phyloP scores from a whole-genome alignment of 2,797 vertebrate species.

The Danio kyathit region DNA sequence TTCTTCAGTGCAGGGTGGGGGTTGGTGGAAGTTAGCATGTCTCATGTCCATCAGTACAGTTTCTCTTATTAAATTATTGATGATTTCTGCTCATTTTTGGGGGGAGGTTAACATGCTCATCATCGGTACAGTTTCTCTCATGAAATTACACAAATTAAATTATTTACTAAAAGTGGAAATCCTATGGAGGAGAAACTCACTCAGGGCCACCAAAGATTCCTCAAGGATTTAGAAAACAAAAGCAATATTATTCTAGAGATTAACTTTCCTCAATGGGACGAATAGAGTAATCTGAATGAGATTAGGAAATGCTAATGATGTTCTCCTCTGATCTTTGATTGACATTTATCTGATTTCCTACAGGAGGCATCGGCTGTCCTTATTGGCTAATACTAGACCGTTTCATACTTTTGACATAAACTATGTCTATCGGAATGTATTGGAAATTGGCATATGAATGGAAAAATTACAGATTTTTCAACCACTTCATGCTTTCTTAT shows the following conservation, averaged over 20 bases:
- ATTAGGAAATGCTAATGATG: slow-evolving; percentile 62
- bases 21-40: no score
- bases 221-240: slow-evolving; percentile 60
- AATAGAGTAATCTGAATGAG: slow-evolving; percentile 56
- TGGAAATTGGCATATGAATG: neutral
- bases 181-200: neutral
- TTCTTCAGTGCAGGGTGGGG: no score
- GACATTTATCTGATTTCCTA: slow-evolving; percentile 17
- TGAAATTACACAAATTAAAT: neutral
- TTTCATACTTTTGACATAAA: neutral
- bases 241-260: slow-evolving; percentile 54
- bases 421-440: neutral
- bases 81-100: no score
- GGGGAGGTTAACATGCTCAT: no score
- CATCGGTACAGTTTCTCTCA: no score
- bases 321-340: slow-evolving; percentile 29
- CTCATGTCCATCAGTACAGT: no score
- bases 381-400: neutral
- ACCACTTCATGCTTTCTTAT: neutral
- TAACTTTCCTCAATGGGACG: slow-evolving; percentile 8
- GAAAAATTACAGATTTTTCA: neutral
- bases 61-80: no score
- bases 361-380: neutral
- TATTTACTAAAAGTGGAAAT: slow-evolving; percentile 1
- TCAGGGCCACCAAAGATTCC: neutral